Evolutionary conservation across 2,113 vertebrate species (phyloP), one percentile per base, ranked within the genome.

Genomic region (Xiphophorus couchianus): DNA sequence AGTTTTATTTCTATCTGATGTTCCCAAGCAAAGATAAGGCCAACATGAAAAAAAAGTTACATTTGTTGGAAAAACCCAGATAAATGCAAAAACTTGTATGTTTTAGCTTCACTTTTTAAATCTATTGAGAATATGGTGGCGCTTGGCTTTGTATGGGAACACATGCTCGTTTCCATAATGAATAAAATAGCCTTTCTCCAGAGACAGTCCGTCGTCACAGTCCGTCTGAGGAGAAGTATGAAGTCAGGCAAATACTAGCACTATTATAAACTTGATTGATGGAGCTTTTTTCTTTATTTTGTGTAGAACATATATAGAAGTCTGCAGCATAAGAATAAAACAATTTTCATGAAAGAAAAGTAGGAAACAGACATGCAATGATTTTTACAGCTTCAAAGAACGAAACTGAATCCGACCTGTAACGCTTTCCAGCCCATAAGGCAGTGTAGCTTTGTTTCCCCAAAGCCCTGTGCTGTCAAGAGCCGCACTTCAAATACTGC

Each of bases 1-100:
- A 75, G 78, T 86, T 93, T 94, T 92, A 93, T 94, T 93, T 89
- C 89, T 88, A 86, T 94, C 93, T 93, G 84, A 93, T 92, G 93
- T 92, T 93, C 92, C 89, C 90, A 88, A 86, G 86, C 83, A 66
- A 58, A 86, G 80, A 64, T 62, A 58, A 88, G 71, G 79, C 78
- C 72, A 84, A 74, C n/a, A 81, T 37, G 35, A 11, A 37, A 35
- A 11, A 35, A n/a, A 61, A 71, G 42, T 67, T 77, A 88, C 87
- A 89, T 88, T 83, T 76, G 65, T 80, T 22, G 44, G 0, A 87
- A 86, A 92, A 93, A 86, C 79, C 86, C 48, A 88, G 82, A 87
- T 86, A 76, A 92, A 89, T 89, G 84, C 81, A 91, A 88, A 80
- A 85, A 76, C 78, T 71, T 70, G 22, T 60, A 76, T 68, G 71